A percentile compares a stretch with the other conserved stretches of the same genome.
These are phyloP conservation scores for Siniperca undulata DNA, from an alignment of 2,797 vertebrate genomes.

Conservation along the genomic window DNA sequence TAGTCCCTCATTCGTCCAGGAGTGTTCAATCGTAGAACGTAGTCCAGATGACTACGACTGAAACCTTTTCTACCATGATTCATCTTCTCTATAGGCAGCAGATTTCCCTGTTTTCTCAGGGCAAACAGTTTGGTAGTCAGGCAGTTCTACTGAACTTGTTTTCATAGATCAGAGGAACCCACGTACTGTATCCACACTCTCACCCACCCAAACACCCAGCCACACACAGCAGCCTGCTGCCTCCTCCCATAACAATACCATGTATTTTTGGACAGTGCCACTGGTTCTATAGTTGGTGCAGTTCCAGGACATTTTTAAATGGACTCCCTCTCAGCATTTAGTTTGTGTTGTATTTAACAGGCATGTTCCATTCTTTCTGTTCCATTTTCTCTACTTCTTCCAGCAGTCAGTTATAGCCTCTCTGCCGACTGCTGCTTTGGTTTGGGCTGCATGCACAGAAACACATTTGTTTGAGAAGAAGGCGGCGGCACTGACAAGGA, in stretches of 20 bases:
- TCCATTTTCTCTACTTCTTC: constrained; percentile 28
- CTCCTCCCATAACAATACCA: constrained; percentile 49
- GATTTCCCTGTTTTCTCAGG: constrained; percentile 39
- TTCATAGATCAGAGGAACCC: constrained; percentile 31
- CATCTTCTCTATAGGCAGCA: constrained; percentile 7
- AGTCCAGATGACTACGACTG: too few relatives aligned
- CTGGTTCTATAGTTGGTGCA: constrained; percentile 49
- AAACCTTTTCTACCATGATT: constrained; percentile 1
- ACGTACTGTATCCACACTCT: constrained; percentile 6
- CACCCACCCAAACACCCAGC: constrained; percentile 38
- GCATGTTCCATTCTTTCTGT: constrained; percentile 43
- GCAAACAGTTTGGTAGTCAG: constrained; percentile 23
- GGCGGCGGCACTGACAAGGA: constrained; percentile 68
- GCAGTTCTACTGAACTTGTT: constrained; percentile 37
- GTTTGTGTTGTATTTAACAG: constrained; percentile 63
- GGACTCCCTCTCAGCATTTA: constrained; percentile 50
- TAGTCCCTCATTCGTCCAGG: too few relatives aligned
- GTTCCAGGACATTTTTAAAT: constrained; percentile 60
- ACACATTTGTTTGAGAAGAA: constrained; percentile 58
- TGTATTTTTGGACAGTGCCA: constrained; percentile 65
- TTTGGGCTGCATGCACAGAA: constrained; percentile 60
- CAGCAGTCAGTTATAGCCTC: constrained; percentile 39
- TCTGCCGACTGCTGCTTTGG: constrained; percentile 55
- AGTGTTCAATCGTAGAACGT: too few relatives aligned
- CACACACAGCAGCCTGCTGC: constrained; percentile 35